These are phyloP conservation scores for Listrodromus nycthemerus DNA, from an alignment of 2,888 invertebrate species.

Conservation along the genomic window DNA sequence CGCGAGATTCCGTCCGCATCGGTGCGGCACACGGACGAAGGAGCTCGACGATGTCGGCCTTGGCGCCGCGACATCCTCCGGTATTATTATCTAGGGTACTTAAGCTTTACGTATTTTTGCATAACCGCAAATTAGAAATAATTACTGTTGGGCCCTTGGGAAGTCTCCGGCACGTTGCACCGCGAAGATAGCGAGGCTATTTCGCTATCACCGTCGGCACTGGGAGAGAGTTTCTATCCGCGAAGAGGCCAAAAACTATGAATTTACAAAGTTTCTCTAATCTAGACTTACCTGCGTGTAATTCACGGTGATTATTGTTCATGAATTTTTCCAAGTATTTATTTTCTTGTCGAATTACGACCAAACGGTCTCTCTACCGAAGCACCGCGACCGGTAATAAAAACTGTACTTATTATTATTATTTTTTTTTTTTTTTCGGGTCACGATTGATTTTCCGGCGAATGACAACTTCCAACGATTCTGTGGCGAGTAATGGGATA, in stretches of 20 bases:
- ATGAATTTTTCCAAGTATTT: neutral
- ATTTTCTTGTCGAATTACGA: neutral
- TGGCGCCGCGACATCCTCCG: slow-evolving; percentile 57
- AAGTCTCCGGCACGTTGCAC: slow-evolving; percentile 49
- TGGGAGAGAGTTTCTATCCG: slow-evolving; percentile 32
- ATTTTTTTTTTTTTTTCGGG: too few species aligned
- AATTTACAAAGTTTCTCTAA: slow-evolving; percentile 7
- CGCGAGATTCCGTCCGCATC: slow-evolving; percentile 68
- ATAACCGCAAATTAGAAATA: slow-evolving; percentile 81
- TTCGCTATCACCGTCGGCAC: slow-evolving; percentile 18
- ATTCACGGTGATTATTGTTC: slow-evolving; percentile 1
- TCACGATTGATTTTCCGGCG: neutral
- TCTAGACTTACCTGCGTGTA: slow-evolving; percentile 4
- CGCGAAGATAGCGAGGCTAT: slow-evolving; percentile 50
- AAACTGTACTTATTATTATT: neutral
- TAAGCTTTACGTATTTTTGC: slow-evolving; percentile 80
- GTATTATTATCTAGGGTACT: slow-evolving; percentile 77
- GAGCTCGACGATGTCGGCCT: slow-evolving; percentile 24
- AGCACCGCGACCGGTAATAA: too few species aligned
- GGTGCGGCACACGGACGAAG: slow-evolving; percentile 29
- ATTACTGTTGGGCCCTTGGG: slow-evolving; percentile 78
- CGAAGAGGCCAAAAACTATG: slow-evolving; percentile 32
- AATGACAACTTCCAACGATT: slow-evolving; percentile 17
- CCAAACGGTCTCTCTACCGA: neutral
- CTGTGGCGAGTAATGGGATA: neutral